Evolutionary conservation across 2,113 vertebrate species (phyloP).

Genomic region (Cnemophilus loriae): DNA sequence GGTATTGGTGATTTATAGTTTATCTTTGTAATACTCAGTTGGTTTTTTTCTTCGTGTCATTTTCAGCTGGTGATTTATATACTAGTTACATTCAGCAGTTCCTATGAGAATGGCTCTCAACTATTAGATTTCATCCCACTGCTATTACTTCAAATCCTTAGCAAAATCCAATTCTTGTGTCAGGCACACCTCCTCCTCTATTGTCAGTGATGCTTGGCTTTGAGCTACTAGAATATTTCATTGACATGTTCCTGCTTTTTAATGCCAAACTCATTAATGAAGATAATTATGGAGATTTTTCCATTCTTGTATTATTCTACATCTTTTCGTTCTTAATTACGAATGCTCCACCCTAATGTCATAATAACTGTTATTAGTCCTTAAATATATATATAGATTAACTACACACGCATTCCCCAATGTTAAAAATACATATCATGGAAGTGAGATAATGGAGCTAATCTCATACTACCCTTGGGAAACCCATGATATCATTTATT

Average conservation of each 20-base stretch:
- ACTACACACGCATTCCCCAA: background rate
- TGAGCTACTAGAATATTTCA: background rate
- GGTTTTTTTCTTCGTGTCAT: background rate
- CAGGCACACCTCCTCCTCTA: background rate
- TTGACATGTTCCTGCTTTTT: background rate
- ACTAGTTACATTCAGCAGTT: background rate
- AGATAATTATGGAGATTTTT: background rate
- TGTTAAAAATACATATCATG: background rate
- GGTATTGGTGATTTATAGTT: conserved; percentile 13
- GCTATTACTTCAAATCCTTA: conserved; percentile 29
- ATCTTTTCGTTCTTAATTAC: background rate
- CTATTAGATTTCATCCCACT: conserved; percentile 34
- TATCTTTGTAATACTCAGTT: background rate
- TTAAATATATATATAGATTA: background rate
- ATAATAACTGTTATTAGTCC: background rate
- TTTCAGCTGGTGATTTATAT: conserved; percentile 28
- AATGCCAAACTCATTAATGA: background rate
- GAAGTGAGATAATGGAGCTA: background rate
- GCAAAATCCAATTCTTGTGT: background rate
- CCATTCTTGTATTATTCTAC: background rate
- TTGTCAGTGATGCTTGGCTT: background rate
- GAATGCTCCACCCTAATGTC: background rate
- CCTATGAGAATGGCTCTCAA: conserved; percentile 12
- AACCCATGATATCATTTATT: background rate
- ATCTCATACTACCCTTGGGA: background rate